Percentiles rank a stretch among this genome's conserved stretches.
Evolutionary conservation across 2,888 invertebrate species (phyloP).

Genomic region (Malthinus flaveolus): DNA sequence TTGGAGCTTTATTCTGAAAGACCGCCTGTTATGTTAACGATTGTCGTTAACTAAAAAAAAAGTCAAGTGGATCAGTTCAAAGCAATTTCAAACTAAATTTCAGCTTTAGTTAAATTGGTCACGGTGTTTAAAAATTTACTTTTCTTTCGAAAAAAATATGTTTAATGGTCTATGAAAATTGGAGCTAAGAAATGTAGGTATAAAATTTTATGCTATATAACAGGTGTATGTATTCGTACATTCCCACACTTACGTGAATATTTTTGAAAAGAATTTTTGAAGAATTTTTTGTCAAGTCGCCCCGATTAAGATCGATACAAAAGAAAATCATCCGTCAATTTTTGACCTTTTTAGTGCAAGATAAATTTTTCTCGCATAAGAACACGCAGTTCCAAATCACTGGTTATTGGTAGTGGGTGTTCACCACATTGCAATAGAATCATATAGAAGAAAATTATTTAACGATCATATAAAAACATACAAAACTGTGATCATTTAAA

Average conservation of each 20-base stretch:
- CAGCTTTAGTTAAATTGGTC: constrained; percentile 32
- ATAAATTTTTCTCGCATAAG: too few species aligned
- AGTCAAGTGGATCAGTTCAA: constrained; percentile 38
- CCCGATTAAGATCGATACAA: too few species aligned
- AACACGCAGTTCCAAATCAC: too few species aligned
- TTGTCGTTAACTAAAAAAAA: constrained; percentile 34
- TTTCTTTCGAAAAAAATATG: constrained; percentile 21
- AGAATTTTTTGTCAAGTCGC: not conserved
- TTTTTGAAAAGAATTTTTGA: not conserved
- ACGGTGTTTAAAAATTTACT: constrained; percentile 30
- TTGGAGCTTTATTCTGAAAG: constrained; percentile 40
- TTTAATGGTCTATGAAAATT: constrained; percentile 5
- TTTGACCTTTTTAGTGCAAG: too few species aligned
- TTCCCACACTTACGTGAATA: constrained; percentile 1
- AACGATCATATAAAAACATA: too few species aligned
- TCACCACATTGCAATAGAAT: too few species aligned
- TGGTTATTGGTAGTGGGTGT: too few species aligned
- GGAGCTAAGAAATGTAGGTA: not conserved
- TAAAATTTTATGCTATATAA: not conserved
- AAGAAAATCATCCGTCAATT: too few species aligned
- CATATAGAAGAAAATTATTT: too few species aligned
- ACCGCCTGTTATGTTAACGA: constrained; percentile 34
- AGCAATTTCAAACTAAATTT: constrained; percentile 37
- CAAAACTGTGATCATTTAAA: too few species aligned
- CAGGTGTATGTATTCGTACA: not conserved